Evolutionary conservation across 92 coral and sea anemone genomes (phyloP), one percentile per base, ranked within the genome.

Genomic region (Siderastrea radians): DNA sequence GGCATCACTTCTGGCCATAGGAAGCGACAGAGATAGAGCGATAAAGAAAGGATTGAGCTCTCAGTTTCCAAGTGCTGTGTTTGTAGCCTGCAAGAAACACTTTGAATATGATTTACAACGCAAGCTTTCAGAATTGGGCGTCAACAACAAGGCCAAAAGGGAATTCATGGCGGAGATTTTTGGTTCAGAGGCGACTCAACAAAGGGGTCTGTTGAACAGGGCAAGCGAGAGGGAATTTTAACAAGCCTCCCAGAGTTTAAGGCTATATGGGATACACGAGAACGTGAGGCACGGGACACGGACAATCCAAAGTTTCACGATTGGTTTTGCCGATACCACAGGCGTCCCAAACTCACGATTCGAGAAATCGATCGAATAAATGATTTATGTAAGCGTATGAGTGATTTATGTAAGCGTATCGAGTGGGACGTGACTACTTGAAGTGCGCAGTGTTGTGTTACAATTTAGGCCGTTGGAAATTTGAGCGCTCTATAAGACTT

Each of bases 81-180:
- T 88, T 46, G 16, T 89, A 3, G 87, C 93, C 10, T 90, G 93
- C 43, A 90, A 84, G 55, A 90, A 90, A 15, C 86, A 79, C 49
- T 90, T 90, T 13, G 85, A 84, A 13, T 89, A 90, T 51, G 93
- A 90, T 50, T 3, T 90, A 0, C 65, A 79, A 61, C 11, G 89
- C 12, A 84, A 84, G 68, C 81, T 90, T 9, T 14, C 90, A 47
- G 93, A 85, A 19, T 79, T 90, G 4, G 93, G 93, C 47, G 49
- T 88, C 16, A 84, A 89, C 12, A 89, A 26, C 17, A 69, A 57
- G 52, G 78, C 3, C 13, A 5, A 26, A 46, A 49, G 48, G 47
- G 78, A 74, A 63, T 59, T 90, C 13, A 44, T 80, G 8, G 67
- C 80, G 1, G 84, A 85, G 59, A 85, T 90, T n/a, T 62, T 80